Evolutionary conservation across 2,888 invertebrate species (phyloP), one percentile per base, ranked within the genome.

Genomic region (Lucinisca nassula): DNA sequence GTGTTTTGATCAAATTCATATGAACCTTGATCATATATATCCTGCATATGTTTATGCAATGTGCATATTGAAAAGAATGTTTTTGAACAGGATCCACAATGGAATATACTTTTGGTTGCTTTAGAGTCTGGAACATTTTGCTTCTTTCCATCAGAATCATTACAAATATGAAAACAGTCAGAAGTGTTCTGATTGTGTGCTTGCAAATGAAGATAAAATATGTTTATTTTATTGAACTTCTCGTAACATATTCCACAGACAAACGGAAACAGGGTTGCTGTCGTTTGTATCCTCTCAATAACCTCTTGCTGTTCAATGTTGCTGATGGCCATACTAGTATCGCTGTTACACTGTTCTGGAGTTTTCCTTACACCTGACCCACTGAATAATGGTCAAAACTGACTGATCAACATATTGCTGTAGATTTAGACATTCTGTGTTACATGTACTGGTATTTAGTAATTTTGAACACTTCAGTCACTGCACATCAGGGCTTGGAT

Each of bases 21-120:
- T 10, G 67, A 67, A 35, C 67, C 67, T 17, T 35, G 35, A 35
- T 67, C 67, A 35, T 67, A 67, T 3, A 67, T 35, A 21, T 67
- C 67, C 21, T 35, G 32, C 67, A 67, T 67, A 67, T 67, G 67
- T 35, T 67, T 67, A 30, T 67, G 67, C 17, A 67, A 35, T 35
- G 67, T 67, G 17, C 67, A 67, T 35, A 67, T 67, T 35, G 67
- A 67, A 35, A 67, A 67, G 67, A 67, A 67, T 10, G 67, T 32
- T 67, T 67, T 67, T 17, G 67, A 32, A 67, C 67, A 67, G 17
- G 67, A 67, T 12, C 67, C 67, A 67, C 67, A 67, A 0, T 32
- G 32, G 21, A 67, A 67, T 67, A 67, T 67, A 35, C 21, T 67
- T 67, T 17, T 67, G 17, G 1, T 35, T 67, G 32, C 35, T 35